phyloP scores from a whole-genome alignment of 2,113 vertebrate species.

The Vombatus ursinus region DNA sequence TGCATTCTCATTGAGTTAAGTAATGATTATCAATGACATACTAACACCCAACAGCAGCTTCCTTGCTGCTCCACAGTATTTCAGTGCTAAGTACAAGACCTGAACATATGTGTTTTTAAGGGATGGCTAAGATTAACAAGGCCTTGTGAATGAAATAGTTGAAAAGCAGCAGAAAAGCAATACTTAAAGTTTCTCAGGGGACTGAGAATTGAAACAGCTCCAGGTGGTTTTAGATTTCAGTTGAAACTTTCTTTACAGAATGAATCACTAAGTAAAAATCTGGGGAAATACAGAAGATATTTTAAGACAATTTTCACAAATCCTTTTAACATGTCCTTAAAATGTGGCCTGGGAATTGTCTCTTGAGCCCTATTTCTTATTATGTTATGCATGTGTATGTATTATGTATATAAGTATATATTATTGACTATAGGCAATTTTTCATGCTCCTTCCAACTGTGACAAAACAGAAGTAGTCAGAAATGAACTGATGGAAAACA shows the following conservation, averaged over 20 bases:
- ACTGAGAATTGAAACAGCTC: background rate
- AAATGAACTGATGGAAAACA: background rate
- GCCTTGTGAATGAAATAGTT: background rate
- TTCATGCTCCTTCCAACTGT: background rate
- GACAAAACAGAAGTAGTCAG: no score
- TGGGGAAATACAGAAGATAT: background rate
- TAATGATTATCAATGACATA: background rate
- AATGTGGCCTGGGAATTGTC: background rate
- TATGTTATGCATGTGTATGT: background rate
- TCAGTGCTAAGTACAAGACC: background rate
- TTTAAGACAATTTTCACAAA: background rate
- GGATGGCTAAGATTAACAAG: background rate
- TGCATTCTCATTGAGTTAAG: background rate
- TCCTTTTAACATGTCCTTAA: background rate
- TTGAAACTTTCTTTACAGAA: background rate
- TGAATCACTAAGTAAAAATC: background rate
- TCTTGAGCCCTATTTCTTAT: background rate
- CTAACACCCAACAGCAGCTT: background rate
- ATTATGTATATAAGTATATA: background rate
- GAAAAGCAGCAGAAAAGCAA: constrained; percentile 1
- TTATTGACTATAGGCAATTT: background rate
- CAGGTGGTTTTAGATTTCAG: background rate
- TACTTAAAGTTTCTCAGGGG: background rate
- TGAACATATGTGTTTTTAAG: background rate
- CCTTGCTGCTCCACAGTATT: background rate